Conservation (phyloP, 2,113 vertebrate genomes). For the Hemiscyllium ocellatum region DNA sequence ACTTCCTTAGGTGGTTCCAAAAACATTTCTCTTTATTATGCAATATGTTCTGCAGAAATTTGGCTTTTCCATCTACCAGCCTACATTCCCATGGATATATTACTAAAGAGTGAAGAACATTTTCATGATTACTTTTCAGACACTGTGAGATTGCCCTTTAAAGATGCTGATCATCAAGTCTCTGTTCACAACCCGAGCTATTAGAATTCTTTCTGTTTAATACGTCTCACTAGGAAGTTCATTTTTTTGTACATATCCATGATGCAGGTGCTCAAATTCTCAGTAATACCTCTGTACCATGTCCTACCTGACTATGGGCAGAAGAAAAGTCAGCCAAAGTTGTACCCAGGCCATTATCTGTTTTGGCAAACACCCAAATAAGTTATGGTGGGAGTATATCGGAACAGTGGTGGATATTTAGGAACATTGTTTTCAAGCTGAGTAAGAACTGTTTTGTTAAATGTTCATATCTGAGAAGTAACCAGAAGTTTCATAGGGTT, state of each 20-base stretch:
- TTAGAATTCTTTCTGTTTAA: too few species aligned
- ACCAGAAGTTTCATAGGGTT: neutral
- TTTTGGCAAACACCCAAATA: neutral
- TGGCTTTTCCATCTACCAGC: too few species aligned
- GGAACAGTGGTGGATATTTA: neutral
- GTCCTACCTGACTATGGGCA: neutral
- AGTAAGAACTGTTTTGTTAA: neutral
- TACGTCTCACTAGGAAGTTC: too few species aligned
- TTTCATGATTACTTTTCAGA: too few species aligned
- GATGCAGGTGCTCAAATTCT: neutral
- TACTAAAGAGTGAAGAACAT: too few species aligned
- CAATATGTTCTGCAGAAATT: too few species aligned
- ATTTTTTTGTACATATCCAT: neutral
- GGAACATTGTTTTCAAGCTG: neutral
- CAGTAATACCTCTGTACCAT: neutral
- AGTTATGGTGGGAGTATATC: neutral
- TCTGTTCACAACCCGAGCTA: too few species aligned
- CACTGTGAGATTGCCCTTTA: too few species aligned
- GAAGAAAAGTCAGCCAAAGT: neutral
- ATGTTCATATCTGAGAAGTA: neutral
- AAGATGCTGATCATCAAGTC: too few species aligned
- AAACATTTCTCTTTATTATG: too few species aligned
- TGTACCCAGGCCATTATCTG: neutral
- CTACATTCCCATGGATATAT: too few species aligned
- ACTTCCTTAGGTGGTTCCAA: too few species aligned